A percentile compares a stretch with the other conserved stretches of the same genome.
phyloP scores from a whole-genome alignment of 92 coral and sea anemone genomes.

The Blastomussa wellsi region DNA sequence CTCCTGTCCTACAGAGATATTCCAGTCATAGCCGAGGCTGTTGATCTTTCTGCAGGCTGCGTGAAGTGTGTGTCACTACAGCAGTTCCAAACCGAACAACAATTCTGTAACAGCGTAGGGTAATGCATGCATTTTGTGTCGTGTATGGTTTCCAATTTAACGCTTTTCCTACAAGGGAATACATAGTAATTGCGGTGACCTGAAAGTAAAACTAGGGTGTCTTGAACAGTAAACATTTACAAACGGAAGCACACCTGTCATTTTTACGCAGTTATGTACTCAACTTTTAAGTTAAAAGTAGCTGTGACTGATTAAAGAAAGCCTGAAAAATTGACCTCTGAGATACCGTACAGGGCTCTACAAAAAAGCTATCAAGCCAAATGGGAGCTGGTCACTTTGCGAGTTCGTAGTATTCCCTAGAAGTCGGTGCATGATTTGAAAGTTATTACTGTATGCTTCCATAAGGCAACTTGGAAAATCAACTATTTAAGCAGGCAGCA shows the following conservation, averaged over 20 bases:
- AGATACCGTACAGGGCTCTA: no score
- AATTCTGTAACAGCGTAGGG: conserved; percentile 59
- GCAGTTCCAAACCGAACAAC: conserved; percentile 74
- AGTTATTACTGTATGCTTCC: neutral
- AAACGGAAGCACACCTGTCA: no score
- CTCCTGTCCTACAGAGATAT: conserved; percentile 39
- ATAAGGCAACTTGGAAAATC: neutral
- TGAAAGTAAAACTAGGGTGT: no score
- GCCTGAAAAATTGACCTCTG: no score
- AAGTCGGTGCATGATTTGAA: no score
- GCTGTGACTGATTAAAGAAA: no score
- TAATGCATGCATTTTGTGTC: neutral
- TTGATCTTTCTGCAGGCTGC: conserved; percentile 22
- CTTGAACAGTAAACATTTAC: no score
- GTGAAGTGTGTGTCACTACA: conserved; percentile 45
- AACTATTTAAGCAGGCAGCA: neutral
- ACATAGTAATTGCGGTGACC: neutral
- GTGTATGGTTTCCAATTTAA: neutral
- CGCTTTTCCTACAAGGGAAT: neutral
- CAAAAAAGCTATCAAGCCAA: no score
- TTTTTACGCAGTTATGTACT: no score
- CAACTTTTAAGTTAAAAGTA: no score
- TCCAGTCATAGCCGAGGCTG: conserved; percentile 36
- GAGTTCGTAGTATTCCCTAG: no score
- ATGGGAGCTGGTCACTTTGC: no score